Base-by-base conservation (phyloP, 2,113 vertebrate species). In the Prolemur simus region DNA sequence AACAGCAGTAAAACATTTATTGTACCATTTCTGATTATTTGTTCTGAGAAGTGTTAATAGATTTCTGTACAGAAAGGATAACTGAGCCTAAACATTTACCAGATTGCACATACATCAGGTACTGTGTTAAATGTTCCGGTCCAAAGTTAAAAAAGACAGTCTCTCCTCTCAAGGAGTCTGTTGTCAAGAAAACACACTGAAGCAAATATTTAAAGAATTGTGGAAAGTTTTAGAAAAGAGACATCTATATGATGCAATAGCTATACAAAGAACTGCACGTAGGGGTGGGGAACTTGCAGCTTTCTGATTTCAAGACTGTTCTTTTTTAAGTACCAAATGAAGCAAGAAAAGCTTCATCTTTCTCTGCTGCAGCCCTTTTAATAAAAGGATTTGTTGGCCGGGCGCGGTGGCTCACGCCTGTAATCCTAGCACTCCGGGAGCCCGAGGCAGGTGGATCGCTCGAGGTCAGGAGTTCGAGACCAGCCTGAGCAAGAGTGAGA, bases 21-120 rank as follows among this genome's bases (percentile, higher is more conserved):
- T 37, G 37, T 13, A 49, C 47, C 47, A 87, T 54, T 92, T 82
- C 97, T 94, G 52, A 90, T 49, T 6, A 39, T 89, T 73, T 86
- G 42, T 63, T 89, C 32, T 76, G 10, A 83, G 25, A 73, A 27
- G 15, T 63, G 34, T 68, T 60, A 84, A 87, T 0, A 84, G 49
- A 73, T 45, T 23, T 77, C 54, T 77, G n/a, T 4, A 15, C 23
- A 39, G 54, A 66, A 73, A 89, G 34, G 47, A 27, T 87, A 25
- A 49, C 8, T 69, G 34, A 92, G 21, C 74, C 74, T 87, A 76
- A 86, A 69, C 32, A 83, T 71, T 66, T 80, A 76, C 27, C 32
- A n/a, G 34, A 5, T 2, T 52, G 7, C 18, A 84, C 15, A 56
- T 27, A 52, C 2, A 39, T 69, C 9, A 76, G 25, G 77, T 84